phyloP scores from a whole-genome alignment of 2,888 invertebrate species.

The Drosophila leonis region DNA sequence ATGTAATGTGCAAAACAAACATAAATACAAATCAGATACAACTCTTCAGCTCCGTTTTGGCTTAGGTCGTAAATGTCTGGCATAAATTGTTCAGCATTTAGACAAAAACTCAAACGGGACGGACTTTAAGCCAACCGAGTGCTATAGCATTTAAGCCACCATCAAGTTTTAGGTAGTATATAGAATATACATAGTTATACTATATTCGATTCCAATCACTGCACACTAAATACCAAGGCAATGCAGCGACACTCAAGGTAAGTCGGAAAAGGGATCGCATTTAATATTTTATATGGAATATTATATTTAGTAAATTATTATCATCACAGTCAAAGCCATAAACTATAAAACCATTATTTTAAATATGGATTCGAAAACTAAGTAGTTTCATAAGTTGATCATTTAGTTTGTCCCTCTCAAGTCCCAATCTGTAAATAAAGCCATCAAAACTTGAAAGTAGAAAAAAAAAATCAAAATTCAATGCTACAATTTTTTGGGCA shows the following conservation, averaged over 20 bases:
- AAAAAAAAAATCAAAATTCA: constrained; percentile 12
- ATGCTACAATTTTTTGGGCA: constrained; percentile 6
- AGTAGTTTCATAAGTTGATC: neutral
- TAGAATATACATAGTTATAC: constrained; percentile 34
- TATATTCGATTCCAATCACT: constrained; percentile 43
- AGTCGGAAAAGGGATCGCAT: constrained; percentile 19
- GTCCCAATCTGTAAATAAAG: constrained; percentile 5
- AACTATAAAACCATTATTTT: neutral
- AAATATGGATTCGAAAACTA: neutral
- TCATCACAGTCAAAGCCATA: neutral
- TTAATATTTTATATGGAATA: neutral
- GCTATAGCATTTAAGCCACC: constrained; percentile 17
- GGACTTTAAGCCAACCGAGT: constrained; percentile 34
- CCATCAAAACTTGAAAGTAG: constrained; percentile 4
- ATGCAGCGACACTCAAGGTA: constrained; percentile 71
- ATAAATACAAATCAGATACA: constrained; percentile 46
- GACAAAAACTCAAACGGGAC: constrained; percentile 40
- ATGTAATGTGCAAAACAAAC: constrained; percentile 72
- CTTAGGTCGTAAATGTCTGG: constrained; percentile 58
- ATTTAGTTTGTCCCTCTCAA: neutral
- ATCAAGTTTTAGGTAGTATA: constrained; percentile 39
- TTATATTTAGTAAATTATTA: too few species aligned
- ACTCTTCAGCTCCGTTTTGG: constrained; percentile 42
- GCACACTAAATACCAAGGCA: constrained; percentile 64
- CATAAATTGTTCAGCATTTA: constrained; percentile 49